Conservation (phyloP, 2,888 invertebrate species). For the Neria commutata region DNA sequence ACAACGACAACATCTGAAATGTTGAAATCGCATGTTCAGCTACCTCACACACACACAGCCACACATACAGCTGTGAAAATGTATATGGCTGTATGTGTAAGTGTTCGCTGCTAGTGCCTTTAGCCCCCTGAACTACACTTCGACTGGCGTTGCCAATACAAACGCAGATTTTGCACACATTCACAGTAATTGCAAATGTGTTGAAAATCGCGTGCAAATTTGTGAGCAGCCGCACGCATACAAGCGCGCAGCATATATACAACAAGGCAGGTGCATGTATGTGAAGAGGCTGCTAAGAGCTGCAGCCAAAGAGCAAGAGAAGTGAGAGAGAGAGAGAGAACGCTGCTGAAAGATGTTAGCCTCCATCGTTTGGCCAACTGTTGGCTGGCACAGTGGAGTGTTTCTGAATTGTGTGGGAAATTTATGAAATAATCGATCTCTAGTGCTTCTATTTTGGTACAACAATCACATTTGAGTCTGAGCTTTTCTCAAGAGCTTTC, state of each 20-base stretch:
- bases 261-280: background rate
- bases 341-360: no score
- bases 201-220: constrained; percentile 55
- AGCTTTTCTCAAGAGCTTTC: no score
- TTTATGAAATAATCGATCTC: no score
- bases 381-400: no score
- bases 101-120: no score
- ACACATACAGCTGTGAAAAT: background rate
- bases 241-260: constrained; percentile 4
- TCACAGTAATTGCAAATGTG: constrained; percentile 54
- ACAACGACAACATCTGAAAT: no score
- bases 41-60: constrained; percentile 20
- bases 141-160: constrained; percentile 9
- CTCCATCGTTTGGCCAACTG: no score
- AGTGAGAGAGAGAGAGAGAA: no score
- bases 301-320: constrained; percentile 53
- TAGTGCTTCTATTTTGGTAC: no score
- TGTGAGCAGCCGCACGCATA: constrained; percentile 40
- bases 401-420: no score
- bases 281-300: constrained; percentile 39
- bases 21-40: constrained; percentile 55
- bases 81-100: constrained; percentile 14
- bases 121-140: no score
- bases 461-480: no score
- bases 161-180: constrained; percentile 49